Evolutionary conservation across 2,797 vertebrate species (phyloP).

Genomic region (Perodicticus potto): DNA sequence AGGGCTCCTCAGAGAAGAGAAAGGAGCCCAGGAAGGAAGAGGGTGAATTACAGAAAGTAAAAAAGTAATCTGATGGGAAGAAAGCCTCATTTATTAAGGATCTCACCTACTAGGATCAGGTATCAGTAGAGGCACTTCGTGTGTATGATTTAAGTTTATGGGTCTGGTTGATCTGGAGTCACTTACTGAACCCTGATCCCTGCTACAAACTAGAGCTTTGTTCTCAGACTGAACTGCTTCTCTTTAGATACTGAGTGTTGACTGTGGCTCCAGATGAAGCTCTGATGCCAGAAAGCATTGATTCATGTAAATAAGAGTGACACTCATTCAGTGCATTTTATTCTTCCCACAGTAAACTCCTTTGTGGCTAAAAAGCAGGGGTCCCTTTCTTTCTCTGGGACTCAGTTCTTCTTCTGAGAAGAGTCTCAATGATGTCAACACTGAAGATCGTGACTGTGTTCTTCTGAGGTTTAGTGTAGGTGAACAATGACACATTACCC

Average conservation of each 20-base stretch:
- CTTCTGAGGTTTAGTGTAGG: neutral
- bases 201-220: neutral
- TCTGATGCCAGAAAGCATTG: neutral
- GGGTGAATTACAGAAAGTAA: neutral
- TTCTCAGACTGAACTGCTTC: neutral
- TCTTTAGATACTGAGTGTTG: neutral
- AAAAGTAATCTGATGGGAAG: neutral
- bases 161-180: conserved; percentile 11
- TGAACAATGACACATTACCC: neutral
- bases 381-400: neutral
- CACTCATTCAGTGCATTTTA: neutral
- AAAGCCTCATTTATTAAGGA: neutral
- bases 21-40: neutral
- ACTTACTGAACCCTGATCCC: neutral
- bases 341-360: neutral
- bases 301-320: neutral
- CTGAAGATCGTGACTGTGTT: neutral
- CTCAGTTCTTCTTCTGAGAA: conserved; percentile 21
- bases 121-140: neutral
- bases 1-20: neutral
- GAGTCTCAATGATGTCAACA: neutral
- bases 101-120: neutral
- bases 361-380: neutral
- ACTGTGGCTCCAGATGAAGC: neutral
- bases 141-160: conserved; percentile 15